Evolutionary conservation across 2,113 vertebrate species (phyloP).

Genomic region (Hemicordylus capensis): DNA sequence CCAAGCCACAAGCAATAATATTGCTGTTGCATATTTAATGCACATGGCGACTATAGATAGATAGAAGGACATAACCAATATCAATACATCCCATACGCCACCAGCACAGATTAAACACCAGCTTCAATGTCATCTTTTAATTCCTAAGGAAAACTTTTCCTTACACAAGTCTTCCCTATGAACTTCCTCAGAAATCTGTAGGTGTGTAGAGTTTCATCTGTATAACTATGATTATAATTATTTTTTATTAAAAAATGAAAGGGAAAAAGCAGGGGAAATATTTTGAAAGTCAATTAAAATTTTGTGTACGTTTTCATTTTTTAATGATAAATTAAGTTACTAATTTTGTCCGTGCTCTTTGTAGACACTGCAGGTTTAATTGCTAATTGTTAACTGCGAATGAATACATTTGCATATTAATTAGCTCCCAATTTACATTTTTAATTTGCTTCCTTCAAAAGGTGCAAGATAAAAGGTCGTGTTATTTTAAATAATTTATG

Average conservation of each 20-base stretch:
- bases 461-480: conserved; percentile 99
- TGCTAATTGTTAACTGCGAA: conserved; percentile 99
- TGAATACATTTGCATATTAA: conserved; percentile 99
- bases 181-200: conserved; percentile 71
- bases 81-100: conserved; percentile 62
- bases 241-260: conserved; percentile 79
- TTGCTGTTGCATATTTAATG: conserved; percentile 50
- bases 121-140: conserved; percentile 71
- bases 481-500: conserved; percentile 99
- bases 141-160: conserved; percentile 78
- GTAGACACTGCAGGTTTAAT: conserved; percentile 99
- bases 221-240: conserved; percentile 71
- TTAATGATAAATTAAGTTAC: conserved; percentile 99
- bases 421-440: conserved; percentile 99
- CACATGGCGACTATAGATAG: conserved; percentile 16
- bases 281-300: conserved; percentile 95
- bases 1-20: conserved; percentile 68
- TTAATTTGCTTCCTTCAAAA: conserved; percentile 99
- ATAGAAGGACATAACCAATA: conserved; percentile 3
- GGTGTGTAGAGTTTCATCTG: conserved; percentile 66
- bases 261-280: conserved; percentile 87
- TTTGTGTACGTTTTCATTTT: conserved; percentile 96
- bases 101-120: conserved; percentile 56
- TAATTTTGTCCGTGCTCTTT: conserved; percentile 98
- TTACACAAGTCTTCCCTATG: conserved; percentile 63